A percentile compares a stretch with the other conserved stretches of the same genome.
Evolutionary conservation across 2,797 vertebrate genomes (phyloP).

Genomic region (Leucoraja ocellata): DNA sequence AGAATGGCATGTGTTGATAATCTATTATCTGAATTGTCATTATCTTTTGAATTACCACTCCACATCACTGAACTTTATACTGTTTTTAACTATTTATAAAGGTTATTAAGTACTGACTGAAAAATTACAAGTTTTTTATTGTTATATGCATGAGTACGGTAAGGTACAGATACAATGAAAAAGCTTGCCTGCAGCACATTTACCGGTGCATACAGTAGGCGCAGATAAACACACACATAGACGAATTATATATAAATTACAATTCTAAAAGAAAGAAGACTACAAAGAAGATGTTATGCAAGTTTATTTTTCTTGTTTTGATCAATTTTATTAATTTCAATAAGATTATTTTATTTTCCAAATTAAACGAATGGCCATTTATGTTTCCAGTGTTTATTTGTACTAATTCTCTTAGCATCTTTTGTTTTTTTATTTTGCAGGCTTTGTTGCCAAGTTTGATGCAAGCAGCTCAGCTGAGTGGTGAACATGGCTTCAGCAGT

Average conservation of each 20-base stretch:
- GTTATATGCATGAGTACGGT: too few species aligned
- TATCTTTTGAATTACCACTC: background rate
- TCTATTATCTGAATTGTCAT: background rate
- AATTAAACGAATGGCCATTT: background rate
- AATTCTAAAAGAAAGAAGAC: too few species aligned
- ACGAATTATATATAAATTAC: too few species aligned
- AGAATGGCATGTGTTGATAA: background rate
- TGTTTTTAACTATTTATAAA: background rate
- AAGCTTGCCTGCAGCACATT: too few species aligned
- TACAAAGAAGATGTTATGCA: too few species aligned
- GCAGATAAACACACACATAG: too few species aligned
- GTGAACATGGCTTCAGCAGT: background rate
- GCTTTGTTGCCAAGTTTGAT: constrained; percentile 7
- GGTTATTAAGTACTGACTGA: background rate
- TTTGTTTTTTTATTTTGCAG: background rate
- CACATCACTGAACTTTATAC: background rate
- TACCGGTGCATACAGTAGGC: too few species aligned
- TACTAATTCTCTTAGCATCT: background rate
- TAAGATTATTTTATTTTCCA: background rate
- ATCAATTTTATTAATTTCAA: background rate
- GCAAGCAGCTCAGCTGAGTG: background rate
- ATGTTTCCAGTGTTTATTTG: background rate
- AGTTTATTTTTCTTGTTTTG: background rate
- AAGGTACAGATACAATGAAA: too few species aligned
- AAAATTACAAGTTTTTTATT: background rate